Evolutionary conservation across 1,140 invertebrate genomes (phyloP), one percentile per base, ranked within the genome.

Genomic region (Macrotrachela quadricornifera): DNA sequence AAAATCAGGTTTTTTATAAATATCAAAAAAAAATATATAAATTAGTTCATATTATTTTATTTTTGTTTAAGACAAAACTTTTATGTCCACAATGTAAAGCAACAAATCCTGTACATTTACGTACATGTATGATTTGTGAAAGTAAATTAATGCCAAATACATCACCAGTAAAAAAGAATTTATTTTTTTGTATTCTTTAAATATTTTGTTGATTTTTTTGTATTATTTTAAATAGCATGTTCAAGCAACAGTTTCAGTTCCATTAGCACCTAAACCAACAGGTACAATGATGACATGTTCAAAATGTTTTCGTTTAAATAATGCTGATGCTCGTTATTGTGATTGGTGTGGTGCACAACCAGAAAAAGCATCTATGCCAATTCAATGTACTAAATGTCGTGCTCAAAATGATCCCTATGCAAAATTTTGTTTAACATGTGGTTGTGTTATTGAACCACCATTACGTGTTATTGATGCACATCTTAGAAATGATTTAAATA

Each of bases 241-340:
- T 30, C 44, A 53, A 39, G 42, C 46, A 16, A 44, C 51, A 21
- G 3, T 53, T 10, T 14, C 44, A 38, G 37, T 41, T 12, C 51
- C 51, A 0, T 44, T 46, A 42, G 37, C 46, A 18, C 51, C 51
- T 16, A 40, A 13, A 17, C 51, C 40, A 43, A 51, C 57, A 16
- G 58, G 57, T 46, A 59, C 57, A 21, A 57, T 60, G 49, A 21
- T 60, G 14, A 59, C 57, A 46, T 66, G 63, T 57, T 59, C 58
- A 15, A 62, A 64, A 51, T 67, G 65, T 62, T 57, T 54, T 40
- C 57, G 65, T 15, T 57, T 63, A 10, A 67, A 67, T 51, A 63
- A 61, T 51, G 57, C 58, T 11, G 63, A 66, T 51, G 64, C 65
- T 14, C 49, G 65, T 50, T 67, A 62, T 54, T 67, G 65, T 59